Base-by-base conservation (phyloP, 2,113 vertebrate genomes). In the Acinonyx jubatus region DNA sequence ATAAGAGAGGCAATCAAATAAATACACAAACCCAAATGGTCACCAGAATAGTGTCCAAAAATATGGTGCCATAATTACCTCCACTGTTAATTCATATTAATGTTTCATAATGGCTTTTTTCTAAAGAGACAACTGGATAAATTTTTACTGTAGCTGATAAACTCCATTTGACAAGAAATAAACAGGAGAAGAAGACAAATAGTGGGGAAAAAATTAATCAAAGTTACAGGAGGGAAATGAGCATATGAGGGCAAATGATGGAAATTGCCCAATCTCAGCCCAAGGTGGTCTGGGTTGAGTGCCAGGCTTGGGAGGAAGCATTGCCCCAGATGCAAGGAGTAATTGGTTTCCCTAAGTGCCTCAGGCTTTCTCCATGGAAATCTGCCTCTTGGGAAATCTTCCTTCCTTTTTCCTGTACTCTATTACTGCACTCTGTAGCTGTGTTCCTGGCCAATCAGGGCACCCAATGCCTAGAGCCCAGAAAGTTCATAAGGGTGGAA, bases 401-500 rank as follows among this genome's bases (percentile, higher is more conserved):
- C 27, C 41, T 76, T 86, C 33, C 48, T 81, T 48, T 89, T 69
- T 85, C 18, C 82, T 78, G 81, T 33, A 33, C 33, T 63, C 88
- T 55, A 18, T 86, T 52, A 50, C 27, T 91, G n/a, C 9, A 6
- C n/a, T 23, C 45, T 81, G 2, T 63, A 13, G 27, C 69, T 68
- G 48, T 76, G 83, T 12, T 65, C 25, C 57, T 82, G 52, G 38
- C 61, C 48, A 97, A 87, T 52, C 36, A 89, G 95, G 92, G 91
- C 92, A 92, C 82, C 52, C 68, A 48, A 29, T 80, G 81, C 86
- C 86, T 55, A 31, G 18, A 89, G 85, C 76, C 29, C 61, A 65
- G 45, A 68, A 84, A 80, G 78, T 73, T 85, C 19, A 66, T 14
- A 74, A 66, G 29, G 29, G 15, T n/a, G 36, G 89, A 86, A 55